Base-by-base conservation (phyloP, 1,140 invertebrate genomes). In the Asbolus verrucosus region DNA sequence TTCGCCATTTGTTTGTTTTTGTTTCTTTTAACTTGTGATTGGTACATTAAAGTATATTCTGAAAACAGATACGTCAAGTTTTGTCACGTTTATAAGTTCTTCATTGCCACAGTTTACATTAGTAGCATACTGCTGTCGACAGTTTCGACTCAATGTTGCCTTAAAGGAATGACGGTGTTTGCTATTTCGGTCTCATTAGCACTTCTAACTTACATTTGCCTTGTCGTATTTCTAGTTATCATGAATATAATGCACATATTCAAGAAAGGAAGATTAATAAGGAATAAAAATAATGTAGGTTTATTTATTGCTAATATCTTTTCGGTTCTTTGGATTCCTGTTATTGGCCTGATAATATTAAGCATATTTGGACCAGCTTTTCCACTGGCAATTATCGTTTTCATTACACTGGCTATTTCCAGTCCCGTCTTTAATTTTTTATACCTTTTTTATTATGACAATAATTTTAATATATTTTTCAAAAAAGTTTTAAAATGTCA, bases 1-100 rank as follows among this genome's bases (percentile, higher is more conserved):
- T 38, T 67, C 3, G 50, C 13, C 5, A 33, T 62, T 6, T 14
- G 46, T 5, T 9, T 59, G 3, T 31, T 71, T 2, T 54, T 67
- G 9, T 30, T 61, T 1, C 27, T 71, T 6, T 4, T 27, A 8
- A 13, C 67, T 5, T 13, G 38, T 6, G 19, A 60, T 30, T 67
- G 70, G 63, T 71, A 41, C 36, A n/a, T 62, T 0, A 67, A 62
- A 24, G 0, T 71, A 11, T 67, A 71, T n/a, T 36, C 61, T 24
- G 15, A 65, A 6, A 30, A 19, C 2, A 62, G 3, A 6, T 50
- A 33, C 24, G 4, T 9, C 5, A 71, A 71, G 16, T 18, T 71
- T 9, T 9, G 5, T 2, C 30, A 33, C 3, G 11, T 67, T 54
- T 16, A 67, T 6, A 39, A 36, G 18, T 61, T 62, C 41, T 11